phyloP scores from a whole-genome alignment of 1,140 invertebrate species.

The Paramacrobiotus metropolitanus region DNA sequence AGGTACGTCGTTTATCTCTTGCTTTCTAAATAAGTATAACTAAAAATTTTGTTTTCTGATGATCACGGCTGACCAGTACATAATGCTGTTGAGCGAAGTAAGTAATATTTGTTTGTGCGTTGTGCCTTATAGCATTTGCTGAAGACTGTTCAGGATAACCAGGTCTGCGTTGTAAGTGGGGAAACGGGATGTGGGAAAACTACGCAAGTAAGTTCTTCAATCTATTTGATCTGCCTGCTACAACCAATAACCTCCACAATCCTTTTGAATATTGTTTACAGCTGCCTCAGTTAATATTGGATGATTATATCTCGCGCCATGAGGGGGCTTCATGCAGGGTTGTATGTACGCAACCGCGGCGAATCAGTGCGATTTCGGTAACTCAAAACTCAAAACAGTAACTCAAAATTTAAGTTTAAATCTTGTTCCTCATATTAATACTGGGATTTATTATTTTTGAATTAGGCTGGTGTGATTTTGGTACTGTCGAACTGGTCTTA shows the following conservation, averaged over 20 bases:
- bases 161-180: constrained; percentile 48
- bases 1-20: not conserved
- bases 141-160: constrained; percentile 24
- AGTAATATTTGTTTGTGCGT: too few relatives aligned
- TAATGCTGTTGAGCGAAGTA: too few relatives aligned
- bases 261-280: too few relatives aligned
- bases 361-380: constrained; percentile 66
- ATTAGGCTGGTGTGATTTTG: too few relatives aligned
- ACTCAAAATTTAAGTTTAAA: not conserved
- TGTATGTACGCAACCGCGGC: constrained; percentile 68
- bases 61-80: too few relatives aligned
- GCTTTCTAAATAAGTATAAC: too few relatives aligned
- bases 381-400: constrained; percentile 8
- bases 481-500: too few relatives aligned
- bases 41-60: too few relatives aligned
- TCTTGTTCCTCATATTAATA: too few relatives aligned
- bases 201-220: constrained; percentile 29
- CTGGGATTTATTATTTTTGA: too few relatives aligned
- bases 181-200: constrained; percentile 74
- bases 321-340: constrained; percentile 51
- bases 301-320: constrained; percentile 41
- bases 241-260: too few relatives aligned
- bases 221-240: too few relatives aligned
- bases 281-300: constrained; percentile 70
- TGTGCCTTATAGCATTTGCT: constrained; percentile 54